Conservation (phyloP, 2,113 vertebrate species). For the Gadus macrocephalus region DNA sequence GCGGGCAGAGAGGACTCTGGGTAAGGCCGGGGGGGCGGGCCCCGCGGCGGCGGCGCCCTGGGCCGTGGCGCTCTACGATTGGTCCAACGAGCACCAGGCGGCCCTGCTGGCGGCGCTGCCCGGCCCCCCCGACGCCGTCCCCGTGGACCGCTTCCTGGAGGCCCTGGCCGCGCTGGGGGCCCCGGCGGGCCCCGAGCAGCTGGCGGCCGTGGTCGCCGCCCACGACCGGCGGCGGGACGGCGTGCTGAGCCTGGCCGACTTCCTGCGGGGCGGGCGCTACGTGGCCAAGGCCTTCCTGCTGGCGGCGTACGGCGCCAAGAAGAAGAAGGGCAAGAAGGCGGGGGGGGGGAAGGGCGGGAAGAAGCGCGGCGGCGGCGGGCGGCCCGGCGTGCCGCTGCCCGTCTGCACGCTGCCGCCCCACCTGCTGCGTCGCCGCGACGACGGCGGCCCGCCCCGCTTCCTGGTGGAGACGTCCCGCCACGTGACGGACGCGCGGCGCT, state of each 20-base stretch:
- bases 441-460: constrained; percentile 79
- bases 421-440: constrained; percentile 34
- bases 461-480: constrained; percentile 78
- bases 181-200: constrained; percentile 53
- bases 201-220: constrained; percentile 60
- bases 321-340: constrained; percentile 69
- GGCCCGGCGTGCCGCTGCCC: constrained; percentile 70
- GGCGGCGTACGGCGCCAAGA: constrained; percentile 73
- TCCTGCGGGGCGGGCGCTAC: constrained; percentile 85
- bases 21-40: constrained; percentile 41
- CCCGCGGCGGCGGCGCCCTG: no score
- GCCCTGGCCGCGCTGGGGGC: constrained; percentile 67
- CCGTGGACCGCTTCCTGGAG: constrained; percentile 68
- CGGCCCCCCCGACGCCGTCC: constrained; percentile 46
- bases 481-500: constrained; percentile 58
- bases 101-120: constrained; percentile 64
- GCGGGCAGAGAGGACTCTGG: constrained; percentile 74
- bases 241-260: constrained; percentile 73
- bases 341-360: constrained; percentile 60
- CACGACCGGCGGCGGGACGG: constrained; percentile 65
- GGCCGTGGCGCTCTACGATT: constrained; percentile 84
- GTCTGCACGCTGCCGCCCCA: constrained; percentile 75
- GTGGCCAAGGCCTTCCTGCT: constrained; percentile 78
- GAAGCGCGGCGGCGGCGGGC: constrained; percentile 72
- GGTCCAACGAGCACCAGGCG: constrained; percentile 78